These are phyloP conservation scores for Orchestes rusci DNA, from an alignment of 2,888 invertebrate genomes.

Conservation along the genomic window DNA sequence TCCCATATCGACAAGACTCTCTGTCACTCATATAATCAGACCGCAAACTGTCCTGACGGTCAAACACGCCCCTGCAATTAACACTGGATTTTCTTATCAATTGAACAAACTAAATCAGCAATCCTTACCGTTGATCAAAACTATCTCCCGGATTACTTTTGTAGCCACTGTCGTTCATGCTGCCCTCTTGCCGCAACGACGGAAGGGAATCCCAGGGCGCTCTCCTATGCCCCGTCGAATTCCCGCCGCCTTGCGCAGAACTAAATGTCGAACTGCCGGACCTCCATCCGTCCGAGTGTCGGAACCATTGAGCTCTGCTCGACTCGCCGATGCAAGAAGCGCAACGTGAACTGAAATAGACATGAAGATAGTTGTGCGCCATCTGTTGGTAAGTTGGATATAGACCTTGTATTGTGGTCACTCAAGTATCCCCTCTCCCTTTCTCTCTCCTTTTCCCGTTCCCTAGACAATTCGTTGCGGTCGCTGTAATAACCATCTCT, in stretches of 20 bases:
- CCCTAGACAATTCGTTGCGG: constrained; percentile 74
- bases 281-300: constrained; percentile 84
- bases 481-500: constrained; percentile 87
- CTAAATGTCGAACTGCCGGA: constrained; percentile 65
- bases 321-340: constrained; percentile 87
- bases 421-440: constrained; percentile 70
- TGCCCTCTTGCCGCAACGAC: constrained; percentile 76
- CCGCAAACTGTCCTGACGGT: constrained; percentile 81
- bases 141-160: constrained; percentile 81
- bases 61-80: constrained; percentile 66
- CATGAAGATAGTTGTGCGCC: not conserved
- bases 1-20: constrained; percentile 75
- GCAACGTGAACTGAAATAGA: constrained; percentile 54
- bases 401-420: constrained; percentile 70
- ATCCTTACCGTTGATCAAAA: constrained; percentile 70
- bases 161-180: constrained; percentile 81
- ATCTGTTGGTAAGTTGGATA: not conserved
- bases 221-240: constrained; percentile 55
- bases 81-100: no score
- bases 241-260: constrained; percentile 16
- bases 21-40: constrained; percentile 88
- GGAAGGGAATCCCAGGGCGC: constrained; percentile 86
- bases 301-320: constrained; percentile 82
- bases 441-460: constrained; percentile 58
- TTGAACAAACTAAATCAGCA: not conserved